A percentile compares a stretch with the other conserved stretches of the same genome.
phyloP scores from a whole-genome alignment of 2,797 vertebrate species.

The Acrocephalus scirpaceus region DNA sequence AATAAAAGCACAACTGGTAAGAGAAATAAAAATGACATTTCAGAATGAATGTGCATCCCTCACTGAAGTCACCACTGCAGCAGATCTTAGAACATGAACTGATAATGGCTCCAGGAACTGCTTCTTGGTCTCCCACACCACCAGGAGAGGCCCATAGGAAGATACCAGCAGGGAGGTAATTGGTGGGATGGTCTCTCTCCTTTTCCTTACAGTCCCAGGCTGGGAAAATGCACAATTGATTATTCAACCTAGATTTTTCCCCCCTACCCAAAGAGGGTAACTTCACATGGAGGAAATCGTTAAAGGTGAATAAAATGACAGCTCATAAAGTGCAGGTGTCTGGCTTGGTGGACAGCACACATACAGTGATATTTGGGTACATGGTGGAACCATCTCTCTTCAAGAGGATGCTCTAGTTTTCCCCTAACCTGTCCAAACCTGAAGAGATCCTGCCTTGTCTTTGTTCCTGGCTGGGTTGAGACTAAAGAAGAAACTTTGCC shows the following conservation, averaged over 20 bases:
- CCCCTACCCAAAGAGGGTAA: neutral
- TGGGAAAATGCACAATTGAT: neutral
- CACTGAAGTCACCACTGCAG: neutral
- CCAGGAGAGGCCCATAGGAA: neutral
- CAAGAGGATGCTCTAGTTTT: neutral
- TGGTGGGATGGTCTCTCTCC: neutral
- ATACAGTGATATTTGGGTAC: neutral
- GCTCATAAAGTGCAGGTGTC: neutral
- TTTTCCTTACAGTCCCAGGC: neutral
- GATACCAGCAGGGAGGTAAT: neutral
- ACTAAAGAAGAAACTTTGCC: neutral
- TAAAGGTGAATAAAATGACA: neutral
- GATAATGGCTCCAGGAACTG: neutral
- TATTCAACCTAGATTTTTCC: neutral
- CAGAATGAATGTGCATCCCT: neutral
- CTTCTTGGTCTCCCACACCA: neutral
- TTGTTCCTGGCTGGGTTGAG: neutral
- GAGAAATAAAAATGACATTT: neutral
- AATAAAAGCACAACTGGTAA: neutral
- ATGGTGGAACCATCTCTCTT: neutral
- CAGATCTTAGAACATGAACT: neutral
- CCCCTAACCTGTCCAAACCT: fast-evolving
- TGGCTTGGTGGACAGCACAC: neutral
- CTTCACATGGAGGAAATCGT: neutral
- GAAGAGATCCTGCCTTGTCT: neutral